Percentiles rank a stretch among this genome's conserved stretches.
phyloP scores from a whole-genome alignment of 2,113 vertebrate species.

The Steatornis caripensis region DNA sequence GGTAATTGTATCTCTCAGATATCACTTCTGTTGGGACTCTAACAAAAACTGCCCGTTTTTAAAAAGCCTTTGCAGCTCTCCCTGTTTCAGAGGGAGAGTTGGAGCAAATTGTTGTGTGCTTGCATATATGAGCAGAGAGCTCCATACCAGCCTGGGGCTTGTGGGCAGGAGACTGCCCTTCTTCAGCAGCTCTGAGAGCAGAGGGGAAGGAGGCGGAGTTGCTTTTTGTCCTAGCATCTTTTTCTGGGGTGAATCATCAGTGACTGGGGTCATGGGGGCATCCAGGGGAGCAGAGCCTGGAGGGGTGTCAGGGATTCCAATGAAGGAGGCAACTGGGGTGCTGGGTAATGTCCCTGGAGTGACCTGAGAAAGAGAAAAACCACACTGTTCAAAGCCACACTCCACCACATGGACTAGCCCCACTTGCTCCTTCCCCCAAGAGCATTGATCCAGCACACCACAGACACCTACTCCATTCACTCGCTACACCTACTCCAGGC shows the following conservation, averaged over 20 bases:
- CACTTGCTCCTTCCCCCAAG: conserved; percentile 62
- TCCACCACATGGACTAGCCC: conserved; percentile 60
- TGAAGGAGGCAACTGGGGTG: conserved; percentile 88
- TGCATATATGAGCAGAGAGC: conserved; percentile 73
- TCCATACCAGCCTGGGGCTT: conserved; percentile 94
- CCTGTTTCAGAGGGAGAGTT: neutral
- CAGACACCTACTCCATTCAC: conserved; percentile 66
- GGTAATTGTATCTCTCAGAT: neutral
- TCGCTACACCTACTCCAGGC: conserved; percentile 26
- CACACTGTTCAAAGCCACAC: conserved; percentile 69
- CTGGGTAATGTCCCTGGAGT: conserved; percentile 82
- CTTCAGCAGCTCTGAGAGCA: conserved; percentile 97
- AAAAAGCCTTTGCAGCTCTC: neutral
- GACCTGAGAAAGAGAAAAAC: conserved; percentile 82
- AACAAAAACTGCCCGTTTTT: neutral
- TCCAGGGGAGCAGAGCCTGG: conserved; percentile 87
- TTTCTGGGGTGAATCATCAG: conserved; percentile 96
- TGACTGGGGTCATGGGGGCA: conserved; percentile 83
- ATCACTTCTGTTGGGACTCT: neutral
- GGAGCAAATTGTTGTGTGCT: conserved; percentile 42
- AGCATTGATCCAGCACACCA: conserved; percentile 61
- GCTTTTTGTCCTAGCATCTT: conserved; percentile 92
- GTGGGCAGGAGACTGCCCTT: conserved; percentile 95
- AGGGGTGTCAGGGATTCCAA: conserved; percentile 88
- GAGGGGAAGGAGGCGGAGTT: conserved; percentile 95